These are phyloP conservation scores for Microchrysa polita DNA, from an alignment of 2,888 invertebrate genomes.

Conservation along the genomic window DNA sequence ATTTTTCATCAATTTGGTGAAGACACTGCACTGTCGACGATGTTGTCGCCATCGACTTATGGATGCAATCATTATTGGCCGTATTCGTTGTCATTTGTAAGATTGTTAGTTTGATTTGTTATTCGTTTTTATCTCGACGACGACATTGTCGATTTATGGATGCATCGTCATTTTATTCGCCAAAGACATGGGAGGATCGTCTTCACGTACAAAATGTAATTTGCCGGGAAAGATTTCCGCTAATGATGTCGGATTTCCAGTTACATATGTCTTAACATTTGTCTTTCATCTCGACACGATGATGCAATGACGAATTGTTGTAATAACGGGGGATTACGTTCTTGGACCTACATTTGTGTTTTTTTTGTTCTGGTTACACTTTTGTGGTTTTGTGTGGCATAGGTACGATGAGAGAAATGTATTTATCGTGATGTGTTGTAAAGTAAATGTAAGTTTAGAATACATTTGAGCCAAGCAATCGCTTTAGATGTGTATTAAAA, in stretches of 20 bases:
- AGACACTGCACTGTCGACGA: constrained; percentile 23
- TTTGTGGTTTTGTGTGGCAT: neutral
- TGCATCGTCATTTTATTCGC: constrained; percentile 37
- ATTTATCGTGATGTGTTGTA: no score
- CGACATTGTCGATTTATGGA: constrained; percentile 29
- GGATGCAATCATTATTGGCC: constrained; percentile 35
- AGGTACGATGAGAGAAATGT: no score
- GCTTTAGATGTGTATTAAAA: no score
- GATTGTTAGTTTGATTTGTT: constrained; percentile 25
- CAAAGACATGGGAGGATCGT: constrained; percentile 24
- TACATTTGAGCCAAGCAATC: no score
- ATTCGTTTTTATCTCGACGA: neutral
- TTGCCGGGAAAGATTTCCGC: constrained; percentile 43
- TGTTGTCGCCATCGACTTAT: constrained; percentile 39
- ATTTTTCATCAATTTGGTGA: neutral
- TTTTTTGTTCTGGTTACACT: constrained; percentile 1
- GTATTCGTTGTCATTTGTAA: constrained; percentile 43
- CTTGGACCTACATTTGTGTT: neutral
- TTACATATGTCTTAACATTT: constrained; percentile 42
- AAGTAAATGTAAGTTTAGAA: no score
- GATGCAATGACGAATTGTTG: constrained; percentile 40
- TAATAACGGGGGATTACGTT: constrained; percentile 40
- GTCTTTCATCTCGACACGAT: constrained; percentile 6
- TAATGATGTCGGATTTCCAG: constrained; percentile 43
- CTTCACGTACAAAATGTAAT: constrained; percentile 32